Evolutionary conservation across 2,888 invertebrate species (phyloP), one percentile per base, ranked within the genome.

Genomic region (Tubulanus polymorphus): DNA sequence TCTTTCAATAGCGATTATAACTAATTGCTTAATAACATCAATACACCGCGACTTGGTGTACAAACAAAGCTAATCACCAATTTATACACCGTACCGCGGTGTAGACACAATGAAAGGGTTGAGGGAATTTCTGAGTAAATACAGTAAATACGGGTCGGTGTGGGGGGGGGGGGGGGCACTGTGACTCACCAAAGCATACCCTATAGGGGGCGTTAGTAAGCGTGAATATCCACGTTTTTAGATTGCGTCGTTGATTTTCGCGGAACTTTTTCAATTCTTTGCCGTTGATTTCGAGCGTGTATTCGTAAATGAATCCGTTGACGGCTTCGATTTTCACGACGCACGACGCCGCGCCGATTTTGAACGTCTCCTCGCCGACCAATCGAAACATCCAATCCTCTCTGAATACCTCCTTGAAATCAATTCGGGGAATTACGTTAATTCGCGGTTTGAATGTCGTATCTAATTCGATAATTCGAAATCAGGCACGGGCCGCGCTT

Each of bases 371-470:
- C 64, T 87, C 87, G 1, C 93, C 93, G 0, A 93, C 93, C 47
- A 93, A 77, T 69, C 90, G 89, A 76, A 94, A 93, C 91, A 93
- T 91, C 91, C 91, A 93, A 56, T 93, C 92, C 59, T 86, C 83
- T 18, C 87, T 82, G 12, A 87, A 64, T 2, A 88, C 82, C 77
- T 89, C 90, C 88, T 90, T 70, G 25, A 55, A n/a, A 56, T 15
- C 26, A 37, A 32, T 27, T 12, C 5, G 26, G 12, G 35, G n/a
- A 15, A 15, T 15, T 35, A 15, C n/a, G 35, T 35, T 35, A 35
- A 35, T 12, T 35, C n/a, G 12, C 12, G n/a, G n/a, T 35, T 35
- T 35, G 35, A 15, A n/a, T 35, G n/a, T n/a, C n/a, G n/a, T n/a
- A n/a, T n/a, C n/a, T n/a, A n/a, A n/a, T 18, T 59, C 46, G 20